Conservation (phyloP, 1,140 invertebrate species). For the Megalonaias nervosa region DNA sequence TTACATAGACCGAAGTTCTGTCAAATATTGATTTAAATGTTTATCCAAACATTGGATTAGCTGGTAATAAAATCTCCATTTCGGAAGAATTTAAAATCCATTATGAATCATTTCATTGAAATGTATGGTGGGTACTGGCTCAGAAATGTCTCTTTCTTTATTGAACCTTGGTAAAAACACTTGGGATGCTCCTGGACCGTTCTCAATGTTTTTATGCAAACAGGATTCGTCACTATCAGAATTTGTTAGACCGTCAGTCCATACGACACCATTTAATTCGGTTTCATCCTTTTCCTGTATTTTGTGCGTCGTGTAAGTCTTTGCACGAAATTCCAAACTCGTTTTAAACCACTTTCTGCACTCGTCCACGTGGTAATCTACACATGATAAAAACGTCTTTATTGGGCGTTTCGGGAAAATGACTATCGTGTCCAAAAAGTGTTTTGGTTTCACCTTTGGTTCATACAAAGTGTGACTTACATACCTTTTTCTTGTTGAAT, state of each 20-base stretch:
- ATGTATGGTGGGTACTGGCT: no score
- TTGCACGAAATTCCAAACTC: slow-evolving; percentile 53
- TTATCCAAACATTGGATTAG: no score
- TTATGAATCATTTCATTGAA: no score
- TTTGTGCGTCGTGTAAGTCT: slow-evolving; percentile 43
- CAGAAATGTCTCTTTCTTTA: slow-evolving; percentile 2
- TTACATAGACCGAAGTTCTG: no score
- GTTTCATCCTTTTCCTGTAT: background rate
- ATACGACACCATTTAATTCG: no score
- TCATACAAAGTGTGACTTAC: slow-evolving; percentile 53
- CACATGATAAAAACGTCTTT: slow-evolving; percentile 41
- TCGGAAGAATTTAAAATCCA: no score
- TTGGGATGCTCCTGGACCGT: slow-evolving; percentile 40
- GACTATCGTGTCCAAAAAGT: slow-evolving; percentile 49
- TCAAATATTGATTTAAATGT: no score
- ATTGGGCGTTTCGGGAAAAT: slow-evolving; percentile 44
- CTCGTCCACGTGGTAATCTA: slow-evolving; percentile 53
- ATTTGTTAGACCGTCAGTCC: no score
- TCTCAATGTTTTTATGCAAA: background rate
- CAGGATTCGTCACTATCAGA: no score
- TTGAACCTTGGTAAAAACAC: slow-evolving; percentile 41
- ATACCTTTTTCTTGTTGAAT: slow-evolving; percentile 49
- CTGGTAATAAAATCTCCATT: no score
- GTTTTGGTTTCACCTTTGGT: slow-evolving; percentile 39
- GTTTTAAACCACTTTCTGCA: slow-evolving; percentile 58